Conservation (phyloP, 2,113 vertebrate species). For the Dinomys branickii region DNA sequence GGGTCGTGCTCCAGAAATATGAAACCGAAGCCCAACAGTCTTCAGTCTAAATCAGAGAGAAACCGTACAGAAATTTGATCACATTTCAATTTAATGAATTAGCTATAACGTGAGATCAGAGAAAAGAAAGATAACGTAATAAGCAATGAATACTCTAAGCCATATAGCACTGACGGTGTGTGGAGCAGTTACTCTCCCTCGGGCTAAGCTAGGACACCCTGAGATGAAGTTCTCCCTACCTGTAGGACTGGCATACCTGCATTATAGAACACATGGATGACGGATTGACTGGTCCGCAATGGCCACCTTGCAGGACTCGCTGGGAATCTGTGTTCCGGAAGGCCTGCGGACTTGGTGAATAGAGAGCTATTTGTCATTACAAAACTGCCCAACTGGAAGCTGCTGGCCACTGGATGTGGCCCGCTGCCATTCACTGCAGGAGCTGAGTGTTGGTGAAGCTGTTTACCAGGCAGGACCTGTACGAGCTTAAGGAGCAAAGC, state of each 20-base stretch:
- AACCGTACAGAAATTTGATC: slow-evolving; percentile 18
- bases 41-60: neutral
- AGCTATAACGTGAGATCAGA: neutral
- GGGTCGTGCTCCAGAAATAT: neutral
- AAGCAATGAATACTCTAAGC: neutral
- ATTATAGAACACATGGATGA: neutral
- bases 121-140: neutral
- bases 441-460: neutral
- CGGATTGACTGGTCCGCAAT: neutral
- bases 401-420: too few species aligned
- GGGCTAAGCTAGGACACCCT: neutral
- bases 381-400: neutral
- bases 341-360: neutral
- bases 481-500: neutral
- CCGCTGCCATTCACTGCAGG: neutral
- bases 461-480: rapidly evolving
- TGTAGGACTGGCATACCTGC: neutral
- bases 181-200: neutral
- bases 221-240: rapidly evolving
- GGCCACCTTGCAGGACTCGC: neutral
- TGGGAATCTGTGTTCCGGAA: neutral
- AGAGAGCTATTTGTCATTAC: neutral
- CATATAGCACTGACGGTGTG: neutral
- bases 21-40: neutral
- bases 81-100: neutral